These are phyloP conservation scores for Microcebus griseorufus DNA, from an alignment of 2,113 vertebrate species.

Conservation along the genomic window DNA sequence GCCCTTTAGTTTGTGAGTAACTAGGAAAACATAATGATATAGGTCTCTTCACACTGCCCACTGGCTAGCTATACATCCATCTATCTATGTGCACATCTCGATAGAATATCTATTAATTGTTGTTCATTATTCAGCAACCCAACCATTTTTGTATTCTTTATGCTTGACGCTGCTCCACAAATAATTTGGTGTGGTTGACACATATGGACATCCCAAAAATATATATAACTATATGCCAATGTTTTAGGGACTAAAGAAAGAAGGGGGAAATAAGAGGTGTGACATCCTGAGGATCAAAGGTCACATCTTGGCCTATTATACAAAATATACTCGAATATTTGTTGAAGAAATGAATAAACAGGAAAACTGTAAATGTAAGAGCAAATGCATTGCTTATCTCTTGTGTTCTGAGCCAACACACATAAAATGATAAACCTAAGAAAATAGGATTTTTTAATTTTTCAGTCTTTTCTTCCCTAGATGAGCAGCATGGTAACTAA, in stretches of 20 bases:
- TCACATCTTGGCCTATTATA: neutral
- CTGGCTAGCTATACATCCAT: neutral
- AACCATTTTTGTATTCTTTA: neutral
- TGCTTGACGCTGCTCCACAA: neutral
- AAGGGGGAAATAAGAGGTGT: neutral
- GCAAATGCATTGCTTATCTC: neutral
- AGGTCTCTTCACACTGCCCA: neutral
- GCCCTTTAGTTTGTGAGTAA: neutral
- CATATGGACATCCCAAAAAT: neutral
- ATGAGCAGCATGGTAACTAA: neutral
- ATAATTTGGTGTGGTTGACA: neutral
- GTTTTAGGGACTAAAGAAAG: neutral
- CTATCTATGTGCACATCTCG: neutral
- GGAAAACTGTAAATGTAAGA: neutral
- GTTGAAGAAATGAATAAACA: neutral
- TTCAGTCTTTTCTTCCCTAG: neutral
- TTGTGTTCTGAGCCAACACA: neutral
- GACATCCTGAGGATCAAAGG: neutral
- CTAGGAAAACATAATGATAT: neutral
- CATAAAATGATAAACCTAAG: neutral
- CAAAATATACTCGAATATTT: neutral
- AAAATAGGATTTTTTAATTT: neutral
- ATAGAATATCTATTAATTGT: neutral
- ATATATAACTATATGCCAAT: neutral
- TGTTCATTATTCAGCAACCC: neutral